Conservation (phyloP, 2,888 invertebrate species). For the Caenorhabditis auriculariae region DNA sequence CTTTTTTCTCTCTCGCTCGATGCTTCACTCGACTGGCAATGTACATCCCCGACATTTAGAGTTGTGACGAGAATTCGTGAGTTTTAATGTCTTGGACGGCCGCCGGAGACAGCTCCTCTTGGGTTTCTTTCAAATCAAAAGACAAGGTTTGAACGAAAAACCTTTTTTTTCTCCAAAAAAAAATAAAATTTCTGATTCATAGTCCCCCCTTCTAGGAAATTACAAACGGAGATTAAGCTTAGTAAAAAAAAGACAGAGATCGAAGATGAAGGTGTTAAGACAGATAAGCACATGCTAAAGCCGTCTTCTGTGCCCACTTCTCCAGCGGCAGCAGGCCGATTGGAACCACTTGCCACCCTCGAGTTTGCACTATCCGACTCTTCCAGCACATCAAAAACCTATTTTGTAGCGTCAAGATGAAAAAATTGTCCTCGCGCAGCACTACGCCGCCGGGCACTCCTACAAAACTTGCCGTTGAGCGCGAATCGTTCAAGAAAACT, state of each 20-base stretch:
- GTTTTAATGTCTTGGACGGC: slow-evolving; percentile 39
- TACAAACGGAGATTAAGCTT: neutral
- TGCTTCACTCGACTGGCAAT: no score
- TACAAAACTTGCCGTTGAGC: slow-evolving; percentile 25
- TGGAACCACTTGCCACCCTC: no score
- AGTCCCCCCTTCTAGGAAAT: neutral
- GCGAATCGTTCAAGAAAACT: slow-evolving; percentile 36
- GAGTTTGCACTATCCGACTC: neutral
- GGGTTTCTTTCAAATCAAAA: slow-evolving; percentile 32
- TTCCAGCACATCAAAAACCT: neutral
- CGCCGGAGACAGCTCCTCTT: slow-evolving; percentile 28
- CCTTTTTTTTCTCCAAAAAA: slow-evolving; percentile 1
- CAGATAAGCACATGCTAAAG: slow-evolving; percentile 30
- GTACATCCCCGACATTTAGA: no score
- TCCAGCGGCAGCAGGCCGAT: slow-evolving; percentile 30
- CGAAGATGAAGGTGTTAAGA: slow-evolving; percentile 8
- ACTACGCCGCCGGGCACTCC: slow-evolving; percentile 40
- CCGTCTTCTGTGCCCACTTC: slow-evolving; percentile 49
- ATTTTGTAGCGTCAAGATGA: slow-evolving; percentile 14
- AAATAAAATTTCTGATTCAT: neutral
- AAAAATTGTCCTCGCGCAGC: slow-evolving; percentile 24
- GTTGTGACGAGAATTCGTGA: no score
- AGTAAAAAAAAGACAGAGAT: neutral
- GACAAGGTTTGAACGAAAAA: slow-evolving; percentile 22
- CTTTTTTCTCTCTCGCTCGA: no score